phyloP scores from a whole-genome alignment of 53 echinoderm and acorn worm genomes.

The Holothuria scabra region DNA sequence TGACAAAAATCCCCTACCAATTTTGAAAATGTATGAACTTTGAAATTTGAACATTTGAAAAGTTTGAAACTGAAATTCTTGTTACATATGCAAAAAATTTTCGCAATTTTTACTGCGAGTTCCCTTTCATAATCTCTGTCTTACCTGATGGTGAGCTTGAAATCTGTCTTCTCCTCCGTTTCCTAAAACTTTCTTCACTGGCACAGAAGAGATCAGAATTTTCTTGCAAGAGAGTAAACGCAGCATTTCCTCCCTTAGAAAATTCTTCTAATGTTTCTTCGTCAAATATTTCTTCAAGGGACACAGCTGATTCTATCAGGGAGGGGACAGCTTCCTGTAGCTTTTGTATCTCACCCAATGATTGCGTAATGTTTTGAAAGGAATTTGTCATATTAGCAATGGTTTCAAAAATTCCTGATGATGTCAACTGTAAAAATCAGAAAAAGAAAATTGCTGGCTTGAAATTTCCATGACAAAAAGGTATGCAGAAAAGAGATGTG shows the following conservation, averaged over 20 bases:
- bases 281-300: not conserved
- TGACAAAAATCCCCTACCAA: too few species aligned
- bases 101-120: not conserved
- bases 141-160: not conserved
- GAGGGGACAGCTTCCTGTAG: constrained; percentile 13
- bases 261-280: not conserved
- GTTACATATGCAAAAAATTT: too few species aligned
- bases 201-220: constrained; percentile 25
- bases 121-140: not conserved
- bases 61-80: too few species aligned
- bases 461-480: too few species aligned
- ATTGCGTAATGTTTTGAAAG: constrained; percentile 20
- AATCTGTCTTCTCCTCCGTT: not conserved
- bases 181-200: not conserved
- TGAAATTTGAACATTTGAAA: too few species aligned
- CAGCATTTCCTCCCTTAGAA: not conserved
- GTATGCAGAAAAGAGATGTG: too few species aligned
- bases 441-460: too few species aligned
- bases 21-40: too few species aligned
- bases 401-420: not conserved
- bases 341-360: not conserved
- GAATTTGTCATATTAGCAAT: constrained; percentile 11
- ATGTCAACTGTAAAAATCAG: too few species aligned
- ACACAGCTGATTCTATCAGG: not conserved
- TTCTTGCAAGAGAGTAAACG: constrained; percentile 14